Evolutionary conservation across 2,888 invertebrate genomes (phyloP), one percentile per base, ranked within the genome.

Genomic region (Aphidoletes aphidimyza): DNA sequence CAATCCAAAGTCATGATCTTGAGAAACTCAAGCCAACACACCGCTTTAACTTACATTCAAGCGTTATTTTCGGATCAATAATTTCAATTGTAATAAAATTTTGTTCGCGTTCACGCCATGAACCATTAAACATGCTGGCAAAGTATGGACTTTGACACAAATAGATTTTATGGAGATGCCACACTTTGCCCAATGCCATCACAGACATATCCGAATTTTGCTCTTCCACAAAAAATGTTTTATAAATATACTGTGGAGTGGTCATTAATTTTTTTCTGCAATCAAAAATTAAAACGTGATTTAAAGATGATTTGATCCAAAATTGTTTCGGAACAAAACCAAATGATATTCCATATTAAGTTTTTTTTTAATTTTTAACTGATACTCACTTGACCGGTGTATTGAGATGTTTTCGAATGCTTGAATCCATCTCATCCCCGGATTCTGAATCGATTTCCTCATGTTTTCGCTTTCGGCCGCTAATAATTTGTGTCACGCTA

Each of bases 91-190:
- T 91, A 54, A 95, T 92, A 85, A 92, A 91, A 86, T 92, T 91
- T 89, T 94, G 92, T 84, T 92, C 91, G 0, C 94, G 91, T 89
- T 95, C 95, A 87, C 92, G 91, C 95, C 95, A 95, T 1, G 93
- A 92, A 5, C 95, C 95, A 87, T 93, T 94, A 89, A 95, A 95
- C 95, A 95, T 95, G 87, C 94, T 94, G 17, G 93, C 92, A 89
- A 95, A 95, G 88, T 95, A 95, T 0, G 94, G 94, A 88, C 95
- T 95, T 92, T 95, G 95, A 87, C 93, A 93, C 81, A 96, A 91
- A 88, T 96, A 96, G 54, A 95, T 92, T 90, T 94, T 94, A 89
- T 96, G 96, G 69, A 96, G 90, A 87, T 92, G 92, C 93, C 95
- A 95, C 86, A 93, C 92, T 88, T 92, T 92, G 36, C 93, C 93